A percentile compares a stretch with the other conserved stretches of the same genome.
Evolutionary conservation across 1,140 invertebrate genomes (phyloP).

Genomic region (Leptestheria dahalacensis): DNA sequence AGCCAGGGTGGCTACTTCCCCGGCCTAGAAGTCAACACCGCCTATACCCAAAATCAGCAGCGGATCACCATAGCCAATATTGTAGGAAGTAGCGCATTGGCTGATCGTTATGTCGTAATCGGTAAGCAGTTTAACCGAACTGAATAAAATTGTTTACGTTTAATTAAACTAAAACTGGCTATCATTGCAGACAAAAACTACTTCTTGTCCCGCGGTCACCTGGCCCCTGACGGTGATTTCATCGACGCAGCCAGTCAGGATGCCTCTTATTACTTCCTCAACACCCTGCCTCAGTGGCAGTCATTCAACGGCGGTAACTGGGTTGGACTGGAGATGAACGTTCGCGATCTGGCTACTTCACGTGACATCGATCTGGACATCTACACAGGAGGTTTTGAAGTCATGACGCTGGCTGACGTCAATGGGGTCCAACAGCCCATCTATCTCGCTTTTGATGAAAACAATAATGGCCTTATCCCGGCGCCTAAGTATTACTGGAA

Average conservation of each 20-base stretch:
- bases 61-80: background rate
- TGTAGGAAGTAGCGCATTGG: slow-evolving; percentile 1
- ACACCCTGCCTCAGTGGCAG: slow-evolving; percentile 47
- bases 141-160: background rate
- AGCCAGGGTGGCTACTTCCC: slow-evolving; percentile 11
- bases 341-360: slow-evolving; percentile 1
- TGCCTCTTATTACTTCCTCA: slow-evolving; percentile 47
- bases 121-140: background rate
- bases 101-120: background rate
- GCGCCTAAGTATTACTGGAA: slow-evolving; percentile 37
- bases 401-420: slow-evolving; percentile 33
- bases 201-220: slow-evolving; percentile 43
- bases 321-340: slow-evolving; percentile 23
- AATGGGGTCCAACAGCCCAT: slow-evolving; percentile 29
- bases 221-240: slow-evolving; percentile 48
- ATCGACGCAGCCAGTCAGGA: slow-evolving; percentile 43
- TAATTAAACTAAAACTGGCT: background rate
- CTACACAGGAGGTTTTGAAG: slow-evolving; percentile 40
- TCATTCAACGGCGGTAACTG: slow-evolving; percentile 47
- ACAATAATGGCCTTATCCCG: slow-evolving; percentile 27
- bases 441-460: slow-evolving; percentile 19
- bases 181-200: background rate
- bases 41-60: slow-evolving; percentile 7
- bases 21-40: slow-evolving; percentile 10
- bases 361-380: slow-evolving; percentile 28